Base-by-base conservation (phyloP, 2,113 vertebrate genomes). In the Crotalus horridus region DNA sequence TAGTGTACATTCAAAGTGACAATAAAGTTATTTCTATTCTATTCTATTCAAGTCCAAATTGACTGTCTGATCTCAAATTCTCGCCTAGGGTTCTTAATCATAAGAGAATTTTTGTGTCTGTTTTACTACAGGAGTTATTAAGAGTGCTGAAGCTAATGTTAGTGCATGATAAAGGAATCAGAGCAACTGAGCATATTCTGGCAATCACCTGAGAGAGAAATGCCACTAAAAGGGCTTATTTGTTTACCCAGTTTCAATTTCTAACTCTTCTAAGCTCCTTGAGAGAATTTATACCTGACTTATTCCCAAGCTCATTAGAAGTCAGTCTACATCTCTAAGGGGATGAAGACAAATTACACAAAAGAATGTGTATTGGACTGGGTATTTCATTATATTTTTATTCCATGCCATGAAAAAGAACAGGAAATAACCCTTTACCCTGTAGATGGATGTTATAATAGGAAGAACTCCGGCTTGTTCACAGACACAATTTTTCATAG, bases 321-420 rank as follows among this genome's bases (percentile, higher is more conserved):
- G 69, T 89, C 8, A 8, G 6, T 58, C 69, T 46, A 58, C 54
- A 6, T 90, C 21, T 33, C 74, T 54, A 54, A 53, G 94, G 69
- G 89, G 91, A 88, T 93, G 23, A 56, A 93, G 59, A 94, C 33
- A 94, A 56, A 94, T 89, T 95, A 59, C 8, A 92, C 39, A 94
- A 56, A 87, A 90, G 89, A 48, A 33, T 12, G 88, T 3, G 0
- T 3, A 4, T 48, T 61, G 61, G 7, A 91, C 81, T 48, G 69
- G 89, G 88, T 95, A 87, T 55, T 69, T 69, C 29, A 69, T 69
- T 69, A 69, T 69, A 69, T 69, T 69, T n/a, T 69, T 64, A 94
- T 26, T 20, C 13, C 17, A 94, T 90, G 94, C 94, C 88, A 90
- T 90, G 89, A 94, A 54, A 95, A 93, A 86, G n/a, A 13, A 20